phyloP scores from a whole-genome alignment of 2,113 vertebrate genomes.

The Chlorodrepanis virens region DNA sequence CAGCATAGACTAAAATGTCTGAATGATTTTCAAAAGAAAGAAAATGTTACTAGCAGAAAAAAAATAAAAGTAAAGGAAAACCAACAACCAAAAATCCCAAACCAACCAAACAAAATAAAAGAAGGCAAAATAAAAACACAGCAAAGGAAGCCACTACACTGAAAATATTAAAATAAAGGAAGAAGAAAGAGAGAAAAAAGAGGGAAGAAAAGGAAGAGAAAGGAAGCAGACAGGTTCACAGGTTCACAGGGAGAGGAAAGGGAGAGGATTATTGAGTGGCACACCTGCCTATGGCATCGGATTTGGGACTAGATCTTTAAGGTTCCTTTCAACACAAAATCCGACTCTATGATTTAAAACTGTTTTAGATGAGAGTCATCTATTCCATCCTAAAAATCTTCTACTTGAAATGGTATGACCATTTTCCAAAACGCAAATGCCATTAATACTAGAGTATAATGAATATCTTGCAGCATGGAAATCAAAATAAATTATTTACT shows the following conservation, averaged over 20 bases:
- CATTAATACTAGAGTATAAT: constrained; percentile 24
- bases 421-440: constrained; percentile 20
- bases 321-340: not conserved
- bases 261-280: too few species aligned
- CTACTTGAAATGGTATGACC: not conserved
- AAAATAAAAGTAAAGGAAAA: not conserved
- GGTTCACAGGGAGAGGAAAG: not conserved
- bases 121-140: not conserved
- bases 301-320: not conserved
- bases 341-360: not conserved
- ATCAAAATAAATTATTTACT: constrained; percentile 44
- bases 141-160: not conserved
- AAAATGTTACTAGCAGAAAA: not conserved
- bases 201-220: not conserved
- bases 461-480: constrained; percentile 37
- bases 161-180: not conserved
- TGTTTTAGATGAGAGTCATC: not conserved
- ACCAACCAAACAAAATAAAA: not conserved
- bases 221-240: not conserved
- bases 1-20: not conserved
- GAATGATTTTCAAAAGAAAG: constrained; percentile 1
- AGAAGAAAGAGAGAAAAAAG: not conserved
- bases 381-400: not conserved
- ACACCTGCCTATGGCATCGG: not conserved
- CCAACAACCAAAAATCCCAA: not conserved